Conservation (phyloP, 2,797 vertebrate species). For the Ctenopoma kingsleyae region DNA sequence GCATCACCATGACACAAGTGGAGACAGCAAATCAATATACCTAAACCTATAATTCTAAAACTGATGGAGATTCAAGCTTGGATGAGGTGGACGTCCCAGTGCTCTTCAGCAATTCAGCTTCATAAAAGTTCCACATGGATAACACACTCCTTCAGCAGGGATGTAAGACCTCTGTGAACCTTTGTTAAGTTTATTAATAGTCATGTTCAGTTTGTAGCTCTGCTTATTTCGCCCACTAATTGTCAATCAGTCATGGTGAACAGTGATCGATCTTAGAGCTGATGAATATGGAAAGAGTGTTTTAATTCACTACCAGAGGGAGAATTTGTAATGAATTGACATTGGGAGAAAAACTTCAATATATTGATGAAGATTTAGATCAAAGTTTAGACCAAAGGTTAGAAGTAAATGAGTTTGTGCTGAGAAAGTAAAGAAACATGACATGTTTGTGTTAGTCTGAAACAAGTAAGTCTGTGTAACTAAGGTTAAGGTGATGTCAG, state of each 20-base stretch:
- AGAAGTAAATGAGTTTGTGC: background rate
- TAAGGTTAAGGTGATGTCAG: background rate
- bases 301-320: slow-evolving; percentile 33
- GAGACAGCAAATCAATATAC: slow-evolving; percentile 37
- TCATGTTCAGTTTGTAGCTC: slow-evolving; percentile 3
- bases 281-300: slow-evolving; percentile 49
- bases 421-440: slow-evolving; percentile 9
- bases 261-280: slow-evolving; percentile 40
- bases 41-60: slow-evolving; percentile 24
- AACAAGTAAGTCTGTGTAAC: background rate
- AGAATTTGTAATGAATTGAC: slow-evolving; percentile 21
- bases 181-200: slow-evolving; percentile 8
- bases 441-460: background rate
- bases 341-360: slow-evolving; percentile 8
- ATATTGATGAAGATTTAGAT: slow-evolving; percentile 29
- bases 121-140: slow-evolving; percentile 1
- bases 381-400: slow-evolving; percentile 32
- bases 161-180: background rate
- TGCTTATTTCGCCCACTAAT: slow-evolving; percentile 26
- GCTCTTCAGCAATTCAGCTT: slow-evolving; percentile 13
- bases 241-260: slow-evolving; percentile 36
- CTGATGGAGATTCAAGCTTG: slow-evolving; percentile 29
- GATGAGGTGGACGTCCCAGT: slow-evolving; percentile 12
- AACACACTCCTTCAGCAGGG: background rate
- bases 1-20: background rate